Evolutionary conservation across 2,888 invertebrate genomes (phyloP).

Genomic region (Coelogynopora nodosa): DNA sequence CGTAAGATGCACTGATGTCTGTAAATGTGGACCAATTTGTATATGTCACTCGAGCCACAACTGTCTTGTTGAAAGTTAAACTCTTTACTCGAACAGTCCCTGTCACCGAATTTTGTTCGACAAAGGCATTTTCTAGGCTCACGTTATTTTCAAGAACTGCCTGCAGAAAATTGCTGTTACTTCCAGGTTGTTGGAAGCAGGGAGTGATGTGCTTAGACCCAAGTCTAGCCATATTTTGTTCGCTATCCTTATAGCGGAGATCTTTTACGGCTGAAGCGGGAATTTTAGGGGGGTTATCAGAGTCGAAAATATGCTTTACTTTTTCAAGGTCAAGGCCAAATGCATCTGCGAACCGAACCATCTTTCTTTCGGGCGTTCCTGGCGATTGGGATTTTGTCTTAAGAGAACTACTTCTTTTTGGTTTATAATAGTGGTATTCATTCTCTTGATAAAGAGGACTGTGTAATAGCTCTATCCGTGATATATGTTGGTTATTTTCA

Average conservation of each 20-base stretch:
- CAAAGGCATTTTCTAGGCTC: slow-evolving; percentile 77
- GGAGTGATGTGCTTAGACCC: slow-evolving; percentile 60
- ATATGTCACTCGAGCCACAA: slow-evolving; percentile 78
- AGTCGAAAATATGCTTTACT: slow-evolving; percentile 64
- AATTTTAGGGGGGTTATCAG: slow-evolving; percentile 57
- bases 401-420: slow-evolving; percentile 39
- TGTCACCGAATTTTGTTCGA: slow-evolving; percentile 56
- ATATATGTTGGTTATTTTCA: not conserved
- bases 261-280: slow-evolving; percentile 57
- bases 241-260: slow-evolving; percentile 46
- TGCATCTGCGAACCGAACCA: slow-evolving; percentile 89
- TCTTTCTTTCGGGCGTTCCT: slow-evolving; percentile 66
- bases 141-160: slow-evolving; percentile 74
- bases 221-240: slow-evolving; percentile 43
- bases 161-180: slow-evolving; percentile 71
- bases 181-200: slow-evolving; percentile 79
- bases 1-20: slow-evolving; percentile 78
- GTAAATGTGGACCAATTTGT: slow-evolving; percentile 81
- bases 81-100: slow-evolving; percentile 79
- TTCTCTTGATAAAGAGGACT: not conserved
- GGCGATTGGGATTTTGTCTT: slow-evolving; percentile 29
- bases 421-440: slow-evolving; percentile 36
- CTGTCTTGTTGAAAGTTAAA: slow-evolving; percentile 83
- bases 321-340: slow-evolving; percentile 85
- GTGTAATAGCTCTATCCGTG: not conserved